These are phyloP conservation scores for Syncerus caffer DNA, from an alignment of 2,797 vertebrate genomes.

Conservation along the genomic window DNA sequence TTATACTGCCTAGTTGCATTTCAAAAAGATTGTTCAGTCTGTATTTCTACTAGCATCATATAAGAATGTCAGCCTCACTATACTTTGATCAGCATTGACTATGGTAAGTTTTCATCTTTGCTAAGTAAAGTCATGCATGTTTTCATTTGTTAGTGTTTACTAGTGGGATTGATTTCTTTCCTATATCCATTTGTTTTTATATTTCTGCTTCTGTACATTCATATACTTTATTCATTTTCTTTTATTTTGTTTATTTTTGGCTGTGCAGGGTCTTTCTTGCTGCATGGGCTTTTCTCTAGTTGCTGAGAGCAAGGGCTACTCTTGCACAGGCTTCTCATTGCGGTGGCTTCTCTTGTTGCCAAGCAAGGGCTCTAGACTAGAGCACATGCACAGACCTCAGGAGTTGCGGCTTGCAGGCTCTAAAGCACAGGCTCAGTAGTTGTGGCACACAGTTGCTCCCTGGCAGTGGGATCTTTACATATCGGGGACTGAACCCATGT, in stretches of 20 bases:
- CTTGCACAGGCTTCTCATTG: background rate
- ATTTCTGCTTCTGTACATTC: background rate
- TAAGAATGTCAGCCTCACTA: background rate
- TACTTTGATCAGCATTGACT: background rate
- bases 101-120: background rate
- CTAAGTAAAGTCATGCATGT: background rate
- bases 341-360: background rate
- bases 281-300: background rate
- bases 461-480: background rate
- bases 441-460: background rate
- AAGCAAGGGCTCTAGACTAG: background rate
- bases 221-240: background rate
- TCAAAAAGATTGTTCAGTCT: background rate
- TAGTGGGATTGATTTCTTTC: background rate
- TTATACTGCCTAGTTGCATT: background rate
- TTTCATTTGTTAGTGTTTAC: background rate
- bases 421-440: background rate
- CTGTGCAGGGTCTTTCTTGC: background rate
- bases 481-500: background rate
- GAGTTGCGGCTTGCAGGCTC: background rate
- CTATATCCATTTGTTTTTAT: background rate
- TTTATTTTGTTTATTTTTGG: background rate
- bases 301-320: fast-evolving
- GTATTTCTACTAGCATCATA: background rate
- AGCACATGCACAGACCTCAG: background rate